phyloP scores from a whole-genome alignment of 1,140 invertebrate species.

The Zeugodacus cucurbitae region DNA sequence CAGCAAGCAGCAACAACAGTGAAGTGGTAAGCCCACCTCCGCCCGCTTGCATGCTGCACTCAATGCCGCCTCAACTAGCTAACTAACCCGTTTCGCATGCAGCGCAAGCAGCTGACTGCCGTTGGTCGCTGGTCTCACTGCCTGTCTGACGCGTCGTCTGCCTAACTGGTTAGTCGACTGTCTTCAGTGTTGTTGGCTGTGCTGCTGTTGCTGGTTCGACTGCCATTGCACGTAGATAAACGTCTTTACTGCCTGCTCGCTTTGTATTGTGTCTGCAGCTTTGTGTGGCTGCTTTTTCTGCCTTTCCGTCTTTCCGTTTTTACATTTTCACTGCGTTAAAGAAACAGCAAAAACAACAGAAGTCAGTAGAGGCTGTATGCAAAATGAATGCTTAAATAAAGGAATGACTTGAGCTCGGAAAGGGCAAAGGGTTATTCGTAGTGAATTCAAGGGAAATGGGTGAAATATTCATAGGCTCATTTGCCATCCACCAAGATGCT shows the following conservation, averaged over 20 bases:
- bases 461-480: too few relatives aligned
- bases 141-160: background rate
- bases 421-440: too few relatives aligned
- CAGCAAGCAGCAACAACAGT: background rate
- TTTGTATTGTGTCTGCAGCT: conserved; percentile 14
- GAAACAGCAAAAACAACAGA: background rate
- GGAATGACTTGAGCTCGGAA: too few relatives aligned
- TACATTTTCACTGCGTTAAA: background rate
- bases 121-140: background rate
- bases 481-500: too few relatives aligned
- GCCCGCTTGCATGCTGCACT: background rate
- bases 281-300: background rate
- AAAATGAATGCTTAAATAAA: background rate
- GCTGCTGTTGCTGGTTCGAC: background rate
- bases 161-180: background rate
- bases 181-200: background rate
- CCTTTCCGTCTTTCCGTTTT: background rate
- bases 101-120: conserved; percentile 1
- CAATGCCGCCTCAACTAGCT: conserved; percentile 6
- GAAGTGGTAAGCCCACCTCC: background rate
- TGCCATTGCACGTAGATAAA: background rate
- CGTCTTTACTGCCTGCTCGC: background rate
- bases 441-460: too few relatives aligned
- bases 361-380: background rate
- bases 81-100: conserved; percentile 17